These are phyloP conservation scores for Eulemur macaco DNA, from an alignment of 2,113 vertebrate genomes.

Conservation along the genomic window DNA sequence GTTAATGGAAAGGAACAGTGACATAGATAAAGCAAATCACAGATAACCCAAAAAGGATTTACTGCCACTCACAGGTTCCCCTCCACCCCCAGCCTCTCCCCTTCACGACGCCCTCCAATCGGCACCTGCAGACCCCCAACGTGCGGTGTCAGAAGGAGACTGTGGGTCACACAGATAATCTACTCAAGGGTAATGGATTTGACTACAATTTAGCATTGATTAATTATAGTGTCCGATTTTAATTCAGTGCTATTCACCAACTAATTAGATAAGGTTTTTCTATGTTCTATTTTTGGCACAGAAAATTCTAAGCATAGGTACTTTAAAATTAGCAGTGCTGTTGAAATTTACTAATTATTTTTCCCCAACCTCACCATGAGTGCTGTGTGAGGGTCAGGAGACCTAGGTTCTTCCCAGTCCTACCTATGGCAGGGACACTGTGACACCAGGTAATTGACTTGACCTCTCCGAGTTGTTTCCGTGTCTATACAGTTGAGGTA, in stretches of 20 bases:
- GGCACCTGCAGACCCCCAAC: background rate
- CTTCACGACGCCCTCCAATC: slow-evolving; percentile 39
- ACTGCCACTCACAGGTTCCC: background rate
- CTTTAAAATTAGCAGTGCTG: slow-evolving; percentile 76
- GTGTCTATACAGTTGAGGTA: background rate
- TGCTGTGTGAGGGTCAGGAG: background rate
- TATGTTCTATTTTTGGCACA: slow-evolving; percentile 75
- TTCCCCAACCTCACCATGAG: slow-evolving; percentile 40
- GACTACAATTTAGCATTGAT: slow-evolving; percentile 81
- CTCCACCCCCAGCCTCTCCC: background rate
- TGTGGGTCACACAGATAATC: slow-evolving; percentile 79
- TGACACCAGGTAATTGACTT: background rate
- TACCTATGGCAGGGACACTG: background rate
- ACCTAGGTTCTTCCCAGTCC: background rate
- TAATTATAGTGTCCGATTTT: slow-evolving; percentile 80
- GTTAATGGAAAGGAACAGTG: slow-evolving; percentile 29
- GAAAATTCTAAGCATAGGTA: slow-evolving; percentile 70
- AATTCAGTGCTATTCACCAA: slow-evolving; percentile 78
- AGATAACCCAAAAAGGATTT: slow-evolving; percentile 67
- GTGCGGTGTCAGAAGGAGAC: slow-evolving; percentile 65
- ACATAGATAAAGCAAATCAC: slow-evolving; percentile 69
- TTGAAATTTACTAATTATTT: slow-evolving; percentile 72
- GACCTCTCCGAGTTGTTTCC: background rate
- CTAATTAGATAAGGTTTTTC: slow-evolving; percentile 79
- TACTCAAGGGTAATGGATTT: slow-evolving; percentile 81